Evolutionary conservation across 2,888 invertebrate species (phyloP), one percentile per base, ranked within the genome.

Genomic region (Odontothrips loti): DNA sequence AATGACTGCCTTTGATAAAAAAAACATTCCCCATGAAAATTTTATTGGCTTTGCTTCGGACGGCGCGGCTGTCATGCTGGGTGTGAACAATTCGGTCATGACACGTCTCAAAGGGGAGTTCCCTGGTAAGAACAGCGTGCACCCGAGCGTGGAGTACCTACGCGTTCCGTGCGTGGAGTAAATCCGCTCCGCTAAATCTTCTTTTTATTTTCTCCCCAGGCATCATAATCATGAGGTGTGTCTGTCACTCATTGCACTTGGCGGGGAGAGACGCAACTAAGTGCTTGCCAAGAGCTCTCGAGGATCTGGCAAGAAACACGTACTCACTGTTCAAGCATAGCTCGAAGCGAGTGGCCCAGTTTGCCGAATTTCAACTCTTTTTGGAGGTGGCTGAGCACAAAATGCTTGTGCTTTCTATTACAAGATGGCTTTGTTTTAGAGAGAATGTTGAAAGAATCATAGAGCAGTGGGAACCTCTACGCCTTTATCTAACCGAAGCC

Each of bases 391-490:
- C 84, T 47, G 80, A 82, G 23, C 84, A 84, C 34, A 84, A 83
- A 82, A 82, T 84, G 34, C 75, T 85, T 23, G 79, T 86, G 12
- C 85, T 85, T 12, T 80, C 85, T 51, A 20, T 58, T 15, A 80
- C 83, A 79, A 85, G 63, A 20, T 63, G 63, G 63, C 63, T 63
- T 11, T 63, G 63, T 63, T 20, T 63, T 6, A 11, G 63, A 20
- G 63, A 63, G 20, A 63, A 85, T 9, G 84, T 86, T 20, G 34
- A 83, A 9, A 82, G 85, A 81, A 84, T 86, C 15, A 34, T 85
- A 12, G 84, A 85, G 81, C 85, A 86, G 82, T 86, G 86, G 85
- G 82, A 85, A 78, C 84, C 85, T 27, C 83, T n/a, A 6, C 63
- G 63, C 11, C 63, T 63, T 20, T 63, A 63, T 20, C 20, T 63